Conservation (phyloP, 2,113 vertebrate species). For the Cnemophilus loriae region DNA sequence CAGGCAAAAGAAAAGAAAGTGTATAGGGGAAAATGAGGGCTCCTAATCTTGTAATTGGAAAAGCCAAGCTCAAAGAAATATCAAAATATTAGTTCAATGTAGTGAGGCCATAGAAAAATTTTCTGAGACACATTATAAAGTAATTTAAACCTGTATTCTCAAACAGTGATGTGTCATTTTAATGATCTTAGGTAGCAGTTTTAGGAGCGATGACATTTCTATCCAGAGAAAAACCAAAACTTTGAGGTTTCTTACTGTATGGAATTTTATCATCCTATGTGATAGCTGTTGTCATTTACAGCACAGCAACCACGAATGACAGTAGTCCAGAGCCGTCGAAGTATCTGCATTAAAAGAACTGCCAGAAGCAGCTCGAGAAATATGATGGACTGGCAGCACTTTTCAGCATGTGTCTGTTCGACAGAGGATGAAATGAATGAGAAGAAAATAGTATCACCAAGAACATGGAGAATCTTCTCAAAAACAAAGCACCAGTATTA, state of each 20-base stretch:
- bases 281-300: background rate
- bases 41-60: background rate
- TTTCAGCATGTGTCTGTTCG: background rate
- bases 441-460: background rate
- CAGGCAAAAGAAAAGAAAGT: background rate
- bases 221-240: background rate
- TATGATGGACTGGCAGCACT: background rate
- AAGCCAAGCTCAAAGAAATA: background rate
- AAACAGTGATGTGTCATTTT: background rate
- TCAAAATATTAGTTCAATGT: background rate
- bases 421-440: background rate
- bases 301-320: background rate
- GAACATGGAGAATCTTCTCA: background rate
- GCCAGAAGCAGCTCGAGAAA: background rate
- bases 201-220: background rate
- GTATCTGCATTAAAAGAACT: background rate
- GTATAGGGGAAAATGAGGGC: background rate
- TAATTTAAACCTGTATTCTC: background rate
- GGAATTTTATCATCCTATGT: background rate
- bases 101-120: background rate
- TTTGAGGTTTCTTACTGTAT: background rate
- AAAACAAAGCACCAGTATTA: background rate
- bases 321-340: background rate
- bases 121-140: rapidly evolving
- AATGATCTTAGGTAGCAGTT: background rate